Base-by-base conservation (phyloP, 2,888 invertebrate genomes). In the Chloroclystis v-ata region DNA sequence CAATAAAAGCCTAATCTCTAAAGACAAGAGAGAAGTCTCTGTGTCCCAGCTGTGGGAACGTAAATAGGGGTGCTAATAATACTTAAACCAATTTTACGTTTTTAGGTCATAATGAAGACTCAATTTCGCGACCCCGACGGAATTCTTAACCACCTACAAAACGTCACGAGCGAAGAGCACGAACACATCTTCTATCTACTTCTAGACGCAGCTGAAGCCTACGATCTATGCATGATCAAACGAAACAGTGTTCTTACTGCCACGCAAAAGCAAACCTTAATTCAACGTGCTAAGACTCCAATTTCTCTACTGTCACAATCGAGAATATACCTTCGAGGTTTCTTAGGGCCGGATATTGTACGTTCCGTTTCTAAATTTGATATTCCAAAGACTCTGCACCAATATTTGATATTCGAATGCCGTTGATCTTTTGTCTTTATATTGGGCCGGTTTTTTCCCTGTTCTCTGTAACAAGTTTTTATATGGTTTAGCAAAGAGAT, bases 91-190 rank as follows among this genome's bases (percentile, higher is more conserved):
- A 20, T 20, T 20, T 20, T 26, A 49, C 38, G 2, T 7, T 47
- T 54, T 56, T 73, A 92, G 91, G 94, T 94, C 0, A 92, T 94
- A 11, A 93, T 95, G 89, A 94, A 94, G 76, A 94, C 94, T 6
- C 95, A 95, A 60, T 94, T 93, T 69, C 90, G 95, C 47, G 94
- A 96, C 68, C 95, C 95, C 0, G 93, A 94, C 67, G 95, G 96
- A 26, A 92, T 96, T 44, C 84, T 96, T 4, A 95, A 95, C 71
- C 93, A 92, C 20, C 89, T 95, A 8, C 92, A 93, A 59, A 92
- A 94, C 71, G 89, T 91, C 0, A 84, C 89, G 1, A 59, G 81
- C 1, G 72, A 76, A 12, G 80, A 84, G 48, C 67, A 78, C 53
- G 77, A 89, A 39, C 80, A 89, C 54, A 89, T 93, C 43, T 90